These are phyloP conservation scores for Acanthosepion lycidas DNA, from an alignment of 2,888 invertebrate species.

Conservation along the genomic window DNA sequence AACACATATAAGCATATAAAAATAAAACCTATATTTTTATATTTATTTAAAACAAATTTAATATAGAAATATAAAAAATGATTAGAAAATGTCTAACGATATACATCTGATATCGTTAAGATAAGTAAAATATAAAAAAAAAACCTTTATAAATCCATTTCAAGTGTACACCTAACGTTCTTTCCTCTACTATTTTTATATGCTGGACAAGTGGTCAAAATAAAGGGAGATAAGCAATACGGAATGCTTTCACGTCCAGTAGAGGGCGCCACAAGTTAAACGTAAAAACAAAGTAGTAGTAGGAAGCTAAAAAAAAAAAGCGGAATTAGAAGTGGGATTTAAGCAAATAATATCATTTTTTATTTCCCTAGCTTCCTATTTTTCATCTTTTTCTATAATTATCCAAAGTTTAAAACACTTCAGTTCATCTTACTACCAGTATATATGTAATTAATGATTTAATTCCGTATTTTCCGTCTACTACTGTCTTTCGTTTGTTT, in stretches of 20 bases:
- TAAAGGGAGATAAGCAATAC: not conserved
- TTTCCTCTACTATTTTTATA: no score
- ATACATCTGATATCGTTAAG: no score
- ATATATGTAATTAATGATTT: not conserved
- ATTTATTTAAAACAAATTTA: no score
- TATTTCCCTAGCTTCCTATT: not conserved
- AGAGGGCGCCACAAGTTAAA: conserved; percentile 44
- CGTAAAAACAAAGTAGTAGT: not conserved
- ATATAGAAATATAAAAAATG: no score
- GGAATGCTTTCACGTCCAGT: not conserved
- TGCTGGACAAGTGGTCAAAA: not conserved
- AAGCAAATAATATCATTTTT: not conserved
- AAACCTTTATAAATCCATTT: no score
- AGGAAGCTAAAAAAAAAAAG: not conserved
- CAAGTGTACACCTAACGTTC: no score
- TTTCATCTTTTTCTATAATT: not conserved
- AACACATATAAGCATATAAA: no score
- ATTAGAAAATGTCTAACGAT: no score
- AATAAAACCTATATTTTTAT: no score
- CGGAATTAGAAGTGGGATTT: not conserved
- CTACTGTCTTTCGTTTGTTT: not conserved
- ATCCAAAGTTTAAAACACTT: not conserved
- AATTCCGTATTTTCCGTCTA: not conserved
- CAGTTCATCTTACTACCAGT: no score
- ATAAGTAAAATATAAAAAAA: no score